Evolutionary conservation across 2,888 invertebrate species (phyloP).

Genomic region (Limenitis camilla): DNA sequence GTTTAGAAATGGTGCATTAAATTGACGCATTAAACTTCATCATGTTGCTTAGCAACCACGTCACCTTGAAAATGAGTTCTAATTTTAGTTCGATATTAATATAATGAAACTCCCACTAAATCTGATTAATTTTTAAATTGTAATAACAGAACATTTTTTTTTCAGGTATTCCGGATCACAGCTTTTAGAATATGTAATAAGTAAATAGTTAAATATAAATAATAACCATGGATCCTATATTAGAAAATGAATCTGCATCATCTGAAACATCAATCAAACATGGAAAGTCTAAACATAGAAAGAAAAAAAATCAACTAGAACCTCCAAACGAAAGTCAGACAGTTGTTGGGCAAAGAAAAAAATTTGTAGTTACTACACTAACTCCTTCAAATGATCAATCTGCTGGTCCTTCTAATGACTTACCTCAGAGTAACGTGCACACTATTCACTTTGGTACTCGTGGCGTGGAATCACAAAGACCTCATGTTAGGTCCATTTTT

Average conservation of each 20-base stretch:
- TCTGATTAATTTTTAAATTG: too few relatives aligned
- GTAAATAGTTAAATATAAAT: slow-evolving; percentile 39
- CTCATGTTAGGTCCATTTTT: slow-evolving; percentile 64
- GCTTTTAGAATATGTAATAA: slow-evolving; percentile 47
- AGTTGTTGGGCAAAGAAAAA: slow-evolving; percentile 61
- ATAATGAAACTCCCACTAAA: too few relatives aligned
- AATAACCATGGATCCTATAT: slow-evolving; percentile 63
- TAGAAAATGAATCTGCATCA: slow-evolving; percentile 67
- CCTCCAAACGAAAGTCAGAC: slow-evolving; percentile 52
- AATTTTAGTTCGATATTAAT: slow-evolving; percentile 16
- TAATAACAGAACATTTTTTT: slow-evolving; percentile 29
- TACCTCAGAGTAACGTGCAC: slow-evolving; percentile 58
- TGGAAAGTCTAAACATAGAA: slow-evolving; percentile 61
- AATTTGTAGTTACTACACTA: slow-evolving; percentile 63
- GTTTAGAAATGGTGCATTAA: slow-evolving; percentile 38
- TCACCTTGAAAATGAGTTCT: slow-evolving; percentile 25
- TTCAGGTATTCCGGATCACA: slow-evolving; percentile 48
- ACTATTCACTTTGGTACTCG: slow-evolving; percentile 70
- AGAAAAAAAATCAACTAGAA: slow-evolving; percentile 52
- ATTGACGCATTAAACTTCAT: slow-evolving; percentile 47
- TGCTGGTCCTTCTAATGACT: slow-evolving; percentile 43
- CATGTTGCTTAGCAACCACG: slow-evolving; percentile 58
- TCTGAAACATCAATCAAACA: slow-evolving; percentile 56
- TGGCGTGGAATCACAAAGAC: slow-evolving; percentile 64
- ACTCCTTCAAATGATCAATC: slow-evolving; percentile 50